Evolutionary conservation across 2,888 invertebrate species (phyloP).

Genomic region (Drosophila kuntzei): DNA sequence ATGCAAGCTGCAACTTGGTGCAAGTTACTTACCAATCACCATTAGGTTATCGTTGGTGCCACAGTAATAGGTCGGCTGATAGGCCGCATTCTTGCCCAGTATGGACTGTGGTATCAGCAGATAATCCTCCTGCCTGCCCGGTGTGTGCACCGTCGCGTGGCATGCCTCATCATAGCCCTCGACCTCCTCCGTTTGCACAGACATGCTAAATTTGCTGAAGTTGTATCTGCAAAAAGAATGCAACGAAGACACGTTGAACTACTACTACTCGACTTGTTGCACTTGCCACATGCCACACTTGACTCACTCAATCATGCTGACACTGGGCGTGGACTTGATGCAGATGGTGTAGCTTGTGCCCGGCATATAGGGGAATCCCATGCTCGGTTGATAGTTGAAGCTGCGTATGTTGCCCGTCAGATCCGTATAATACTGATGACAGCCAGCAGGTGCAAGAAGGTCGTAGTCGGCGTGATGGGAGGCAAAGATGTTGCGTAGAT

Average conservation of each 20-base stretch:
- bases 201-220: constrained; percentile 69
- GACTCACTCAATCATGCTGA: constrained; percentile 81
- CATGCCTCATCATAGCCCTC: constrained; percentile 86
- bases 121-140: constrained; percentile 86
- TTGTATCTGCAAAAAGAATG: constrained; percentile 64
- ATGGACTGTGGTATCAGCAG: constrained; percentile 86
- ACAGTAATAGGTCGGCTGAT: constrained; percentile 84
- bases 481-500: constrained; percentile 78
- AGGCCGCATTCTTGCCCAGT: constrained; percentile 82
- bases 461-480: constrained; percentile 78
- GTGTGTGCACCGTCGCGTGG: constrained; percentile 86
- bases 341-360: constrained; percentile 88
- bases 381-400: constrained; percentile 88
- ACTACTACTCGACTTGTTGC: background rate
- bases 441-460: constrained; percentile 88
- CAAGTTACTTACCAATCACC: constrained; percentile 63
- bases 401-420: constrained; percentile 87
- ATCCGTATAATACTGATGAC: constrained; percentile 89
- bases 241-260: background rate
- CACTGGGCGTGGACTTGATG: constrained; percentile 86
- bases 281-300: background rate
- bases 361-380: constrained; percentile 86
- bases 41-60: constrained; percentile 74
- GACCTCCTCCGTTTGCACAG: constrained; percentile 58
- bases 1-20: background rate